These are phyloP conservation scores for Lanistes nyassanus DNA, from an alignment of 1,140 invertebrate genomes.

Conservation along the genomic window DNA sequence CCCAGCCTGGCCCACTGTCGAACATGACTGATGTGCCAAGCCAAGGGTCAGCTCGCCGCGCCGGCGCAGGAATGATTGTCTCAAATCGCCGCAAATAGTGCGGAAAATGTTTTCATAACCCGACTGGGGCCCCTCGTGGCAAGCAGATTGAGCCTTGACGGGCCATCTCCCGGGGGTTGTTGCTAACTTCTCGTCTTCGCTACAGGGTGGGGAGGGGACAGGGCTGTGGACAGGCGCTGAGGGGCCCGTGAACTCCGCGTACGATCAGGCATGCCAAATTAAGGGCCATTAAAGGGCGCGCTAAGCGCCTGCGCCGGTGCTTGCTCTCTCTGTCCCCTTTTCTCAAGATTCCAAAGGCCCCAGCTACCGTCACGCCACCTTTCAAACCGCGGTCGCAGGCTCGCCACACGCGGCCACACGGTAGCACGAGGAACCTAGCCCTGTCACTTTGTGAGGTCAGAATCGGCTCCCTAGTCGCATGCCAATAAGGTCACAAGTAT, in stretches of 20 bases:
- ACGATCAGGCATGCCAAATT: conserved; percentile 37
- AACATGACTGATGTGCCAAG: conserved; percentile 11
- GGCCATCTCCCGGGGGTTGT: conserved; percentile 9
- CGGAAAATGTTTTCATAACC: conserved; percentile 36
- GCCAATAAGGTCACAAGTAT: no score
- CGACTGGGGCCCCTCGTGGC: background rate
- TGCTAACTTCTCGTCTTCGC: background rate
- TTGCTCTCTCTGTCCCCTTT: conserved; percentile 23
- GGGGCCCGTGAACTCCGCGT: background rate
- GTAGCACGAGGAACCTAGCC: no score
- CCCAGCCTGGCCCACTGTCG: conserved; percentile 22
- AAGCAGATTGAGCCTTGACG: conserved; percentile 26
- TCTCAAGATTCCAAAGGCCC: background rate
- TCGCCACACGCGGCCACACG: background rate
- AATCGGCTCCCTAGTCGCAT: no score
- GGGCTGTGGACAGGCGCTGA: background rate
- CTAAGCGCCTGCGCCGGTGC: conserved; percentile 26
- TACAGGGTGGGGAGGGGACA: background rate
- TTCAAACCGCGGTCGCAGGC: background rate
- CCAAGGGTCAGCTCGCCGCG: conserved; percentile 11
- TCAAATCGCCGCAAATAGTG: conserved; percentile 35
- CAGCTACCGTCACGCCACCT: conserved; percentile 1
- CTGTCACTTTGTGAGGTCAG: no score
- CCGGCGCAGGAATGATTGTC: conserved; percentile 13
- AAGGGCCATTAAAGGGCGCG: conserved; percentile 34